Conservation (phyloP, 2,888 invertebrate species). For the Orthonevra nobilis region DNA sequence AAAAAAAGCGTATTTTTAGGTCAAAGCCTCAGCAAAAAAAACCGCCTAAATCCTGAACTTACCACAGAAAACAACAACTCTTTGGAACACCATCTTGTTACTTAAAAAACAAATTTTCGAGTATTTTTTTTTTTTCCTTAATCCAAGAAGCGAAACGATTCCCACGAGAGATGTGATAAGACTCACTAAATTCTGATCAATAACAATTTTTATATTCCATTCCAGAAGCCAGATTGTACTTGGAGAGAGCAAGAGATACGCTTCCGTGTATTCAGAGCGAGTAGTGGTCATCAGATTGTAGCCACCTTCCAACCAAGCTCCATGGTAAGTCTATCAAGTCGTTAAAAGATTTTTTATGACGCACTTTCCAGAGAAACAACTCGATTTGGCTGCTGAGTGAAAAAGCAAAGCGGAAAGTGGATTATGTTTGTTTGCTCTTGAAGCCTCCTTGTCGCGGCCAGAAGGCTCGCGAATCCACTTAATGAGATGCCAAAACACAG, state of each 20-base stretch:
- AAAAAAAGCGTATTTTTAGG: too few species aligned
- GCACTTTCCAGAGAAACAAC: slow-evolving; percentile 15
- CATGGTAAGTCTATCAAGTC: neutral
- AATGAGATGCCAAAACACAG: too few species aligned
- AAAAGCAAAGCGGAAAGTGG: too few species aligned
- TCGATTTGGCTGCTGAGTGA: too few species aligned
- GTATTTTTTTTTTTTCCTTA: neutral
- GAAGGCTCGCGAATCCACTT: too few species aligned
- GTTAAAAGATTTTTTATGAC: slow-evolving; percentile 20
- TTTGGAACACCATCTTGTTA: slow-evolving; percentile 8
- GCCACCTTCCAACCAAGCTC: slow-evolving; percentile 2
- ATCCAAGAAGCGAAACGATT: slow-evolving; percentile 21
- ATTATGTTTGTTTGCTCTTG: too few species aligned
- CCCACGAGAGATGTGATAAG: slow-evolving; percentile 19
- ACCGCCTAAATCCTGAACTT: slow-evolving; percentile 2
- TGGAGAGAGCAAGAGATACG: slow-evolving; percentile 21
- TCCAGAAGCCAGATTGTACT: neutral
- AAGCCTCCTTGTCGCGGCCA: too few species aligned
- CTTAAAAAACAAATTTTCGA: too few species aligned
- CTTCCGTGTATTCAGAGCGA: neutral
- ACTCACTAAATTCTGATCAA: slow-evolving; percentile 15
- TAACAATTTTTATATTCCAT: slow-evolving; percentile 34
- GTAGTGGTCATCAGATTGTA: neutral
- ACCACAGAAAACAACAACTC: slow-evolving; percentile 42
- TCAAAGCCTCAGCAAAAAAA: neutral